Conservation (phyloP, 2,888 invertebrate genomes). For the Agapostemon virescens region DNA sequence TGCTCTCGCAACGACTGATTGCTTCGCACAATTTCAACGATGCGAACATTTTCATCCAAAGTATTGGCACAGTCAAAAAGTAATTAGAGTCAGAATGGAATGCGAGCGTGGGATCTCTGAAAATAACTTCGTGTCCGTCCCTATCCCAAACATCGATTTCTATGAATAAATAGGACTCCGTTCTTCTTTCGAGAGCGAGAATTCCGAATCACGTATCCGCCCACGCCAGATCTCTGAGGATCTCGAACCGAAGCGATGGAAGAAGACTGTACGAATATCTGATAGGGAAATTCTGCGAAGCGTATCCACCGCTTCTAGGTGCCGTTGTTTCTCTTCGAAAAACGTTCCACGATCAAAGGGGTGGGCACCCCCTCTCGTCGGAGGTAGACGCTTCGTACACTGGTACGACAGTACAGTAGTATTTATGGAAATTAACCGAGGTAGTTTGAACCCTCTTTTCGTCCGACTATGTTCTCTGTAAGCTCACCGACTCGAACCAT, state of each 20-base stretch:
- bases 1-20: too few relatives aligned
- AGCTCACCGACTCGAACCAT: slow-evolving; percentile 24
- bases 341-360: slow-evolving; percentile 15
- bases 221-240: background rate
- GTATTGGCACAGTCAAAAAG: background rate
- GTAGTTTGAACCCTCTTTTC: slow-evolving; percentile 71
- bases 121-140: background rate
- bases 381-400: slow-evolving; percentile 64
- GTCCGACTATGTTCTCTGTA: slow-evolving; percentile 40
- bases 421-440: slow-evolving; percentile 77
- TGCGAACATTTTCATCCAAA: too few relatives aligned
- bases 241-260: background rate
- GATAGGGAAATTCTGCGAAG: slow-evolving; percentile 33
- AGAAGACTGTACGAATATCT: slow-evolving; percentile 31
- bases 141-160: background rate
- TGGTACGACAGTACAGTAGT: slow-evolving; percentile 69
- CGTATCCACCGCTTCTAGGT: slow-evolving; percentile 11
- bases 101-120: too few relatives aligned
- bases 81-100: background rate
- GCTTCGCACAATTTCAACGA: too few relatives aligned
- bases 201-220: slow-evolving; percentile 3
- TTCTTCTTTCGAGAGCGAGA: background rate
- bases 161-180: slow-evolving; percentile 13
- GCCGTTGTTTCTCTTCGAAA: slow-evolving; percentile 25
- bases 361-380: slow-evolving; percentile 49